phyloP scores from a whole-genome alignment of 2,113 vertebrate species.

The Nycticryphes semicollaris region DNA sequence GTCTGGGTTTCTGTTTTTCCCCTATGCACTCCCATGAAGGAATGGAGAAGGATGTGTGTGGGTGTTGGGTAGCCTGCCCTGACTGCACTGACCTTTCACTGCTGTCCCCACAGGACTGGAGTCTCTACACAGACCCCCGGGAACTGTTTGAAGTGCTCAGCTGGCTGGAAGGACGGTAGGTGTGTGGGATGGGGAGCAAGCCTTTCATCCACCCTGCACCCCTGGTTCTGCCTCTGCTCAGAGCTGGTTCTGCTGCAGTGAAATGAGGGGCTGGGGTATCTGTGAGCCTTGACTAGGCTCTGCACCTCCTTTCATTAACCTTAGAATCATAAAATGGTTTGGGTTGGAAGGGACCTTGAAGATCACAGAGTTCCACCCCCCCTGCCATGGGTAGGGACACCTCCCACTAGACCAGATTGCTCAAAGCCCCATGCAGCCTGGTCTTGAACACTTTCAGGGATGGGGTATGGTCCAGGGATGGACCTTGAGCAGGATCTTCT shows the following conservation, averaged over 20 bases:
- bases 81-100: background rate
- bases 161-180: constrained; percentile 90
- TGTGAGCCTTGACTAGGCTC: background rate
- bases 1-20: background rate
- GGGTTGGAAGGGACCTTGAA: too few species aligned
- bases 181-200: background rate
- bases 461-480: too few species aligned
- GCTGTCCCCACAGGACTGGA: constrained; percentile 84
- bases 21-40: accelerated
- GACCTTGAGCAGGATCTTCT: background rate
- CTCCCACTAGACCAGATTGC: too few species aligned
- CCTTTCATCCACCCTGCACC: background rate
- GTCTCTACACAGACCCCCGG: constrained; percentile 87
- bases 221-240: background rate
- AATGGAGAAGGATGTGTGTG: background rate
- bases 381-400: too few species aligned
- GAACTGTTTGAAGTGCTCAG: constrained; percentile 89
- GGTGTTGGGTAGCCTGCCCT: background rate
- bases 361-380: too few species aligned
- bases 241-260: background rate
- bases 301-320: background rate
- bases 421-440: too few species aligned
- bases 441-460: too few species aligned
- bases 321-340: too few species aligned
- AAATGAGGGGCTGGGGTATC: background rate